Percentiles rank a stretch among this genome's conserved stretches.
Evolutionary conservation across 37 sponge, comb jelly and placozoan genomes (phyloP).

Genomic region (Spongilla lacustris): DNA sequence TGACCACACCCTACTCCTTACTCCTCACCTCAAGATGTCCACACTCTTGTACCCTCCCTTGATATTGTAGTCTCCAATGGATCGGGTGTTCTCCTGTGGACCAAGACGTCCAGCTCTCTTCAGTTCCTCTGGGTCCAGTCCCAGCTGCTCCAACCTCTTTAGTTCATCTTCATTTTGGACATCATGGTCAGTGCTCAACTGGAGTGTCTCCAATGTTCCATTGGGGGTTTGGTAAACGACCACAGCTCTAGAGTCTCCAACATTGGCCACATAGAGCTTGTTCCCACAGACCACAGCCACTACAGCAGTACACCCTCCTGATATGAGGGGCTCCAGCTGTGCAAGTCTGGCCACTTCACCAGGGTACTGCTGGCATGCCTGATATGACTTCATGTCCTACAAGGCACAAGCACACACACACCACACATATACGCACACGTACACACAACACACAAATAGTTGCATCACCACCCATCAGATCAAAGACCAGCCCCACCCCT

Average conservation of each 20-base stretch:
- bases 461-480: conserved; percentile 23
- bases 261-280: conserved; percentile 85
- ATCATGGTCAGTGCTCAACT: conserved; percentile 85
- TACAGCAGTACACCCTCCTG: conserved; percentile 88
- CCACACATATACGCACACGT: conserved; percentile 38
- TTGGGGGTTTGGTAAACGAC: conserved; percentile 33
- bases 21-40: conserved; percentile 80
- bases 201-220: conserved; percentile 44
- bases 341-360: conserved; percentile 65
- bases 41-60: conserved; percentile 94
- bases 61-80: conserved; percentile 91
- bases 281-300: conserved; percentile 73
- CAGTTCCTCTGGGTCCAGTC: conserved; percentile 64
- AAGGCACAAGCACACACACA: conserved; percentile 25
- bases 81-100: conserved; percentile 88
- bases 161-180: conserved; percentile 86
- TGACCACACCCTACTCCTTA: not conserved
- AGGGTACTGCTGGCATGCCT: conserved; percentile 79
- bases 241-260: conserved; percentile 90
- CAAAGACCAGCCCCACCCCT: too few species aligned
- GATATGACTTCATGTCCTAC: conserved; percentile 80
- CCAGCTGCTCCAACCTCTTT: conserved; percentile 64
- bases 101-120: conserved; percentile 79
- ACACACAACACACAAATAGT: conserved; percentile 2
- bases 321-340: conserved; percentile 50